Evolutionary conservation across 1,140 invertebrate genomes (phyloP).

Genomic region (Prorops nasuta): DNA sequence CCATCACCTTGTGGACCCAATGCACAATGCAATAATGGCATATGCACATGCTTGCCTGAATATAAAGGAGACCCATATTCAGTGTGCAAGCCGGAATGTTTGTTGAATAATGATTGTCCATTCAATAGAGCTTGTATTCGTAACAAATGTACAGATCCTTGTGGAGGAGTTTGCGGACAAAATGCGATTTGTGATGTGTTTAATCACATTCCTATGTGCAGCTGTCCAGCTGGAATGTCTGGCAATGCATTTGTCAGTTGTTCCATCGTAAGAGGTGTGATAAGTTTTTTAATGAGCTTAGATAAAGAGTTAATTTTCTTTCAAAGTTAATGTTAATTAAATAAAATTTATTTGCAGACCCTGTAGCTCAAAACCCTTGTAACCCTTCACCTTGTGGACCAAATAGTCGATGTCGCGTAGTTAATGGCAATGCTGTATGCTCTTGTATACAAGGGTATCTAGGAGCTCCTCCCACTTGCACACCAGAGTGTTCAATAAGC

Average conservation of each 20-base stretch:
- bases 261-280: slow-evolving; percentile 45
- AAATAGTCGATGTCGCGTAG: slow-evolving; percentile 63
- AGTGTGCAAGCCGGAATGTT: slow-evolving; percentile 69
- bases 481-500: slow-evolving; percentile 68
- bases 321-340: too few species aligned
- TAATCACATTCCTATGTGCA: slow-evolving; percentile 67
- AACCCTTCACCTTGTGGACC: slow-evolving; percentile 62
- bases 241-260: slow-evolving; percentile 71
- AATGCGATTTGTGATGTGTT: slow-evolving; percentile 65
- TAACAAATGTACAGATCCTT: slow-evolving; percentile 70
- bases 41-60: slow-evolving; percentile 64
- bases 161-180: slow-evolving; percentile 67
- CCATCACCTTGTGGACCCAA: slow-evolving; percentile 68
- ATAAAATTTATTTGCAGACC: slow-evolving; percentile 15
- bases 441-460: slow-evolving; percentile 66
- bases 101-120: slow-evolving; percentile 64
- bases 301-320: slow-evolving; percentile 4
- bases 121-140: slow-evolving; percentile 63
- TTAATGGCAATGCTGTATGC: slow-evolving; percentile 66
- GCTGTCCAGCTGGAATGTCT: slow-evolving; percentile 65
- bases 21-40: slow-evolving; percentile 64
- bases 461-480: slow-evolving; percentile 67
- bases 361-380: not conserved
- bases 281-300: slow-evolving; percentile 17
- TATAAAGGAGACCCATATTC: slow-evolving; percentile 68